Evolutionary conservation across 2,113 vertebrate species (phyloP).

Genomic region (Oophaga pumilio): DNA sequence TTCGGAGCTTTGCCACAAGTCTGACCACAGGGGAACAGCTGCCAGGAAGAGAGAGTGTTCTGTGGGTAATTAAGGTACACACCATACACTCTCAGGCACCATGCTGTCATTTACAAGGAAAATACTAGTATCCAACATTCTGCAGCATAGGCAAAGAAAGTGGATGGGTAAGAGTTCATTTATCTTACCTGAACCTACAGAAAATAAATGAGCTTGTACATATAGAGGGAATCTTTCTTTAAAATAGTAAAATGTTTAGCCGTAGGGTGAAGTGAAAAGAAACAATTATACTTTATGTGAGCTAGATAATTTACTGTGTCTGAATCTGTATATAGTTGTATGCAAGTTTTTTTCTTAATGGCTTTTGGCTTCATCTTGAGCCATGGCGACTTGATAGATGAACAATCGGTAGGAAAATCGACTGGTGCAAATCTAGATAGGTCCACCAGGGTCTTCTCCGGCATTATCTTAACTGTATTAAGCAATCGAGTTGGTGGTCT

Average conservation of each 20-base stretch:
- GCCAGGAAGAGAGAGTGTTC: slow-evolving; percentile 24
- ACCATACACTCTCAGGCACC: not conserved
- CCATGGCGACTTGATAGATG: too few species aligned
- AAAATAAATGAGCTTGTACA: not conserved
- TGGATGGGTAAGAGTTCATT: not conserved
- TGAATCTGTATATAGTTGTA: not conserved
- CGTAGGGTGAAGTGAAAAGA: not conserved
- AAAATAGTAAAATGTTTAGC: not conserved
- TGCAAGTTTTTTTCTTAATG: too few species aligned
- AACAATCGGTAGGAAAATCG: too few species aligned
- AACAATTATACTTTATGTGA: not conserved
- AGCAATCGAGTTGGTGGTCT: too few species aligned
- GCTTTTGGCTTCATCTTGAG: too few species aligned
- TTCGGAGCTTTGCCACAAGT: not conserved
- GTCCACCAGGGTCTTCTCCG: too few species aligned
- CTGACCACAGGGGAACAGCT: slow-evolving; percentile 29
- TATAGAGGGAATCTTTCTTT: not conserved
- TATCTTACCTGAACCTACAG: not conserved
- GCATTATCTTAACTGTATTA: too few species aligned
- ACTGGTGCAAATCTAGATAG: too few species aligned
- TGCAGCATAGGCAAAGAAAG: not conserved
- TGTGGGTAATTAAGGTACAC: not conserved
- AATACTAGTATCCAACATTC: not conserved
- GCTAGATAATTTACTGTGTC: not conserved
- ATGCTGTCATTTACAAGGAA: slow-evolving; percentile 16